Evolutionary conservation across 1,140 invertebrate species (phyloP).

Genomic region (Brevipalpus yothersi): DNA sequence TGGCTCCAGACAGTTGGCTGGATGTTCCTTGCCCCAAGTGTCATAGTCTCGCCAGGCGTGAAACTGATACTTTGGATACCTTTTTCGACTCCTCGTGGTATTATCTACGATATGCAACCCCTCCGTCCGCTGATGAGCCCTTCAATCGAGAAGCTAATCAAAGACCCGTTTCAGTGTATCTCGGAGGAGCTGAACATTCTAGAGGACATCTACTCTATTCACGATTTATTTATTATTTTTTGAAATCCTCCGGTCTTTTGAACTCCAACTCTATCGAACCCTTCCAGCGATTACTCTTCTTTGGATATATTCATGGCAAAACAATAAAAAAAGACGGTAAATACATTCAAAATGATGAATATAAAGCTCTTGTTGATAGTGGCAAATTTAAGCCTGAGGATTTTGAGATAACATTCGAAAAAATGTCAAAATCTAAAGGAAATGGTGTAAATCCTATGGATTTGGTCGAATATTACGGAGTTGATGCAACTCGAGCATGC

Average conservation of each 20-base stretch:
- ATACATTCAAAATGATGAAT: conserved; percentile 46
- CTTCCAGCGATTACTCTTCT: conserved; percentile 64
- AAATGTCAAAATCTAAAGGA: conserved; percentile 97
- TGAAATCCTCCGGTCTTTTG: conserved; percentile 46
- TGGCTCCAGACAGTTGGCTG: conserved; percentile 5
- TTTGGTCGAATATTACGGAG: conserved; percentile 52
- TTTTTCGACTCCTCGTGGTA: conserved; percentile 99
- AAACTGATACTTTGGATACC: conserved; percentile 97
- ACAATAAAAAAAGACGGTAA: conserved; percentile 53
- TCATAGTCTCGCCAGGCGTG: conserved; percentile 32
- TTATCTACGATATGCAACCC: conserved; percentile 71
- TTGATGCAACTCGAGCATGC: conserved; percentile 60
- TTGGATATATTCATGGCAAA: conserved; percentile 81
- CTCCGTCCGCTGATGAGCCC: conserved; percentile 40
- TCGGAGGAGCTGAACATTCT: conserved; percentile 92
- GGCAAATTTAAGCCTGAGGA: conserved; percentile 35
- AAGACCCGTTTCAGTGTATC: conserved; percentile 82
- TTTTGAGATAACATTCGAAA: conserved; percentile 62
- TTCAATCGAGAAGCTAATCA: conserved; percentile 34
- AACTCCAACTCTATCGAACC: conserved; percentile 40
- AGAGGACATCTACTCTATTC: conserved; percentile 89
- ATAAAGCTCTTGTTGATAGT: conserved; percentile 18
- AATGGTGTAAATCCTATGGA: conserved; percentile 84
- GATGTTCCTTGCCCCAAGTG: conserved; percentile 14
- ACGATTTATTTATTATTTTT: conserved; percentile 76